These are phyloP conservation scores for Plebejus argus DNA, from an alignment of 2,888 invertebrate genomes.

Conservation along the genomic window DNA sequence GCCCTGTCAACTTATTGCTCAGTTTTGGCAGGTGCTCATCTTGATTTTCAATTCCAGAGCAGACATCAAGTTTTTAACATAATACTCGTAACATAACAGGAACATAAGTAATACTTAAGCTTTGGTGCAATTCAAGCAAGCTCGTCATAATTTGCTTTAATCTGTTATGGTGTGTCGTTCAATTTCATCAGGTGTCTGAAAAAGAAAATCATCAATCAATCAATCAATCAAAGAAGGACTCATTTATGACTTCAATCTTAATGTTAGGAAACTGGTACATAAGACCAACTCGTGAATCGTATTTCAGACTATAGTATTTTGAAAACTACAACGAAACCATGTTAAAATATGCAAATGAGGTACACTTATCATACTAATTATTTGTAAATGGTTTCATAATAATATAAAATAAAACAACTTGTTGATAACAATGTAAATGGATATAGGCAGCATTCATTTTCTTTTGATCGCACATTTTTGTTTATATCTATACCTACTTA, in stretches of 20 bases:
- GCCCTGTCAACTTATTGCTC: too few relatives aligned
- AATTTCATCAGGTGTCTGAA: slow-evolving; percentile 36
- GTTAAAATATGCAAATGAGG: too few relatives aligned
- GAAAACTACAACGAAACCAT: too few relatives aligned
- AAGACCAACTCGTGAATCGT: too few relatives aligned
- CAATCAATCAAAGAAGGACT: too few relatives aligned
- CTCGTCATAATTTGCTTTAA: not conserved
- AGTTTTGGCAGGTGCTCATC: not conserved
- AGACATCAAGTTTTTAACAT: not conserved
- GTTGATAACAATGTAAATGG: not conserved
- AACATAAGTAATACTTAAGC: slow-evolving; percentile 20
- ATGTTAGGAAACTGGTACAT: too few relatives aligned
- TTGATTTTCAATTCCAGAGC: not conserved
- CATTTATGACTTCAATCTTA: too few relatives aligned
- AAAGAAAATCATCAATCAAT: not conserved
- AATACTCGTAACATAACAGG: not conserved
- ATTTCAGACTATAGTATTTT: too few relatives aligned
- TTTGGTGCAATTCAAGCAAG: not conserved
- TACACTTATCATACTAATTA: slow-evolving; percentile 1
- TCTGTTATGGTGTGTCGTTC: slow-evolving; percentile 33
- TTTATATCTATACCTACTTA: not conserved
- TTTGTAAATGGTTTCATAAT: not conserved
- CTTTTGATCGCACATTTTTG: not conserved
- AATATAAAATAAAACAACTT: not conserved
- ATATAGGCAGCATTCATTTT: not conserved